Evolutionary conservation across 2,888 invertebrate species (phyloP).

Genomic region (Lasioglossum leucozonium): DNA sequence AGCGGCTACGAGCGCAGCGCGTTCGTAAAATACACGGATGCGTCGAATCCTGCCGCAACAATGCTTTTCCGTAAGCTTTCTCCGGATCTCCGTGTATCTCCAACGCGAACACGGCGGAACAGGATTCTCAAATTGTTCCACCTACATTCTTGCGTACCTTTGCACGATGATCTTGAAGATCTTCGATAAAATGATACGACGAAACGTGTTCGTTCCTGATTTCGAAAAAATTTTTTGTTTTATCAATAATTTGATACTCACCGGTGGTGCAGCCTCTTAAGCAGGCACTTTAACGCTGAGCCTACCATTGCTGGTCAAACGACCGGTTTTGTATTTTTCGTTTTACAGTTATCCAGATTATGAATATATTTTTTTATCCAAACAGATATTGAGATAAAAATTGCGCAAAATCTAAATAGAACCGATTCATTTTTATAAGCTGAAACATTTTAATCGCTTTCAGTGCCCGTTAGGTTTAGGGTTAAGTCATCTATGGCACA

Average conservation of each 20-base stretch:
- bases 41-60: not conserved
- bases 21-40: constrained; percentile 20
- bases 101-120: not conserved
- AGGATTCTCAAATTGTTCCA: not conserved
- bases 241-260: not conserved
- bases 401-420: no score
- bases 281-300: no score
- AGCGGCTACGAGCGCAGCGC: constrained; percentile 11
- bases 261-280: no score
- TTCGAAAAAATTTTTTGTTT: not conserved
- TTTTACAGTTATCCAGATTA: no score
- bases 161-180: not conserved
- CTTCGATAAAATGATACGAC: not conserved
- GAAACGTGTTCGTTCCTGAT: not conserved
- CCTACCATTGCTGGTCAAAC: no score
- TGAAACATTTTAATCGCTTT: no score
- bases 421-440: no score
- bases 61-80: not conserved
- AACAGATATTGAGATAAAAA: no score
- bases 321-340: no score
- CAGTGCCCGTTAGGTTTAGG: no score
- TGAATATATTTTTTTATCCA: no score
- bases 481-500: no score
- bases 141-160: not conserved
- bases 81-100: not conserved